A percentile compares a stretch with the other conserved stretches of the same genome.
These are phyloP conservation scores for Hedychridium roseum DNA, from an alignment of 2,888 invertebrate genomes.

Conservation along the genomic window DNA sequence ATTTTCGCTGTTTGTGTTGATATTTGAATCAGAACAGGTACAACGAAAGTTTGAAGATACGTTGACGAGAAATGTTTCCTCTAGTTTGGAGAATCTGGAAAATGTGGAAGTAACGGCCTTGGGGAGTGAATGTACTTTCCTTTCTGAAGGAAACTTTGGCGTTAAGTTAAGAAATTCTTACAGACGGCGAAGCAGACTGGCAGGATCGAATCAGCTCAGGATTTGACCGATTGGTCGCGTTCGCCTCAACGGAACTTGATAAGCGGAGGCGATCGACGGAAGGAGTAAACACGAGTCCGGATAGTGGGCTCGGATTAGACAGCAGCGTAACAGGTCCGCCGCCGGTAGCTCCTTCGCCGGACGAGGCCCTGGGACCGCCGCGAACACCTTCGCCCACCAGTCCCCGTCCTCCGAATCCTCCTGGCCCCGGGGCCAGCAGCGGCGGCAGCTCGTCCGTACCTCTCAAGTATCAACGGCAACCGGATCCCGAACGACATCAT, in stretches of 20 bases:
- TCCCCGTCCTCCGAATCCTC: conserved; percentile 64
- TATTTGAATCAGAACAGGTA: too few species aligned
- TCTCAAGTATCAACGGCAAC: conserved; percentile 59
- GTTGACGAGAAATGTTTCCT: too few species aligned
- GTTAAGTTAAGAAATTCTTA: conserved; percentile 26
- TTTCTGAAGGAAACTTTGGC: conserved; percentile 6
- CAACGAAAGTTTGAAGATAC: too few species aligned
- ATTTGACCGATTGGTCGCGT: conserved; percentile 92
- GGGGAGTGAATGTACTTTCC: too few species aligned
- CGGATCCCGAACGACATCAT: conserved; percentile 69
- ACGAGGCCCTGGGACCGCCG: conserved; percentile 66
- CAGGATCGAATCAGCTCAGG: conserved; percentile 92
- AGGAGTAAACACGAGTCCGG: conserved; percentile 85
- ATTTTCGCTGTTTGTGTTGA: too few species aligned
- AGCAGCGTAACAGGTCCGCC: conserved; percentile 56
- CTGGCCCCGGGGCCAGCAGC: conserved; percentile 59
- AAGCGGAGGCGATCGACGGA: conserved; percentile 85
- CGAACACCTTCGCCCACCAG: conserved; percentile 69
- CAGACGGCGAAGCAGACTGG: conserved; percentile 86
- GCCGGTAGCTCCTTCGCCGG: conserved; percentile 60
- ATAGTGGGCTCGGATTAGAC: conserved; percentile 80
- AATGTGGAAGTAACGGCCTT: too few species aligned
- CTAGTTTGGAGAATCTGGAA: too few species aligned
- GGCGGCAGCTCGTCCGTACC: conserved; percentile 49
- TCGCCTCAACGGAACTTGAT: conserved; percentile 91